These are phyloP conservation scores for Amblyteles armatorius DNA, from an alignment of 2,888 invertebrate genomes.

Conservation along the genomic window DNA sequence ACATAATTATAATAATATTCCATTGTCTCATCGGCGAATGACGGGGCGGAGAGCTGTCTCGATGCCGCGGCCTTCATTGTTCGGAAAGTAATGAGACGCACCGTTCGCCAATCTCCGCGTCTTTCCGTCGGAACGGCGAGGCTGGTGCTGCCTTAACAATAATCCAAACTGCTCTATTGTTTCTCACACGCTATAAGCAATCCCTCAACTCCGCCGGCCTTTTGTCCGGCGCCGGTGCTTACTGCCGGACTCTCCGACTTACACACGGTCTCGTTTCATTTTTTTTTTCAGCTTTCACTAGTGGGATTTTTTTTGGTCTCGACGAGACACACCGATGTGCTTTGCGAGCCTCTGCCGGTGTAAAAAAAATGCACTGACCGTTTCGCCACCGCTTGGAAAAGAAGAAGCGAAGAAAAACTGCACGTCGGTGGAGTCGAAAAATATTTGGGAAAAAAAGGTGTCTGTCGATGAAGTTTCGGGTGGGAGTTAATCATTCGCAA, in stretches of 20 bases:
- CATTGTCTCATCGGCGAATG: constrained; percentile 35
- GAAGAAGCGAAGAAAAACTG: background rate
- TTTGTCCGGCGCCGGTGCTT: constrained; percentile 40
- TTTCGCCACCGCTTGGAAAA: background rate
- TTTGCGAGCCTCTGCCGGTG: constrained; percentile 2
- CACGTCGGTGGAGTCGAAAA: constrained; percentile 18
- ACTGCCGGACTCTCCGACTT: constrained; percentile 39
- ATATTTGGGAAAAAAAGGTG: constrained; percentile 18
- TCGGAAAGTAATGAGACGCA: constrained; percentile 58
- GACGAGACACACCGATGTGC: constrained; percentile 6
- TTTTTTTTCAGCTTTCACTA: background rate
- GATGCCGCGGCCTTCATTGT: constrained; percentile 50
- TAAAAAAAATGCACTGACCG: background rate
- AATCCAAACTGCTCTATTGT: constrained; percentile 59
- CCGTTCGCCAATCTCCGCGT: constrained; percentile 4
- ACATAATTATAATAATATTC: constrained; percentile 47
- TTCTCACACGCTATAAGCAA: constrained; percentile 37
- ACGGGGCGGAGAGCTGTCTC: constrained; percentile 22
- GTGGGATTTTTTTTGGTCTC: background rate
- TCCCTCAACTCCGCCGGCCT: constrained; percentile 38
- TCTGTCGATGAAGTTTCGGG: constrained; percentile 4
- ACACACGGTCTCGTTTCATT: background rate
- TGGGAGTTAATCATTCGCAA: constrained; percentile 47
- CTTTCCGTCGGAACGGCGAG: constrained; percentile 28
- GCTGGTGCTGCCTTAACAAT: constrained; percentile 41